Evolutionary conservation across 1,140 invertebrate genomes (phyloP).

Genomic region (Chymomyza costata): DNA sequence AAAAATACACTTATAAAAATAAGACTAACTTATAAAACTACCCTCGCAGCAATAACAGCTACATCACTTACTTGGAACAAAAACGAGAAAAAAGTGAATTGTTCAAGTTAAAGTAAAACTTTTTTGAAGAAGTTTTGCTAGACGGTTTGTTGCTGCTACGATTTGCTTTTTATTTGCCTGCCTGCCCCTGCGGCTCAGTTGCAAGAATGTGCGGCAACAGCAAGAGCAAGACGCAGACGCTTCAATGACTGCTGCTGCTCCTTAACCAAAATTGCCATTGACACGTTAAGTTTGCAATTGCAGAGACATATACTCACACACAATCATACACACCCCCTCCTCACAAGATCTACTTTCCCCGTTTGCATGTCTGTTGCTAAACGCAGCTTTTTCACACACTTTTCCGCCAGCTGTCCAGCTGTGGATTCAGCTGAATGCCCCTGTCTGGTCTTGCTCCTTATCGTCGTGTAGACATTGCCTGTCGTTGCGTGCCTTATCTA

Average conservation of each 20-base stretch:
- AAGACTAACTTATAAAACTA: too few relatives aligned
- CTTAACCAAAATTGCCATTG: constrained; percentile 71
- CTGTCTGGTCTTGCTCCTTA: neutral
- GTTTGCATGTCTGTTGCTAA: constrained; percentile 51
- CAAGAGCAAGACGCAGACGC: constrained; percentile 8
- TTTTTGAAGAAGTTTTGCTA: constrained; percentile 65
- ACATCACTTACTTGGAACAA: too few relatives aligned
- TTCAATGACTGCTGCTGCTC: neutral
- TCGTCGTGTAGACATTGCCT: constrained; percentile 49
- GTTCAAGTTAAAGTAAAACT: constrained; percentile 68
- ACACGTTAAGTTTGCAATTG: constrained; percentile 71
- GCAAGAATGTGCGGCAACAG: neutral
- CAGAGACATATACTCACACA: constrained; percentile 13
- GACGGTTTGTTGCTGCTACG: constrained; percentile 37
- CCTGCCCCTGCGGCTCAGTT: constrained; percentile 43
- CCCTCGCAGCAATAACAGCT: too few relatives aligned
- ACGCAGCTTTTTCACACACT: constrained; percentile 63
- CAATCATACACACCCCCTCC: neutral
- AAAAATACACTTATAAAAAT: too few relatives aligned
- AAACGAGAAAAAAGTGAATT: constrained; percentile 55
- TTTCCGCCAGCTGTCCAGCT: constrained; percentile 35
- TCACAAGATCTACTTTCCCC: constrained; percentile 1
- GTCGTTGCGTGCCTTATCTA: constrained; percentile 64
- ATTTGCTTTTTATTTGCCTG: constrained; percentile 53
- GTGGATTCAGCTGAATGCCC: constrained; percentile 19